These are phyloP conservation scores for Collichthys lucidus DNA, from an alignment of 2,113 vertebrate genomes.

Conservation along the genomic window DNA sequence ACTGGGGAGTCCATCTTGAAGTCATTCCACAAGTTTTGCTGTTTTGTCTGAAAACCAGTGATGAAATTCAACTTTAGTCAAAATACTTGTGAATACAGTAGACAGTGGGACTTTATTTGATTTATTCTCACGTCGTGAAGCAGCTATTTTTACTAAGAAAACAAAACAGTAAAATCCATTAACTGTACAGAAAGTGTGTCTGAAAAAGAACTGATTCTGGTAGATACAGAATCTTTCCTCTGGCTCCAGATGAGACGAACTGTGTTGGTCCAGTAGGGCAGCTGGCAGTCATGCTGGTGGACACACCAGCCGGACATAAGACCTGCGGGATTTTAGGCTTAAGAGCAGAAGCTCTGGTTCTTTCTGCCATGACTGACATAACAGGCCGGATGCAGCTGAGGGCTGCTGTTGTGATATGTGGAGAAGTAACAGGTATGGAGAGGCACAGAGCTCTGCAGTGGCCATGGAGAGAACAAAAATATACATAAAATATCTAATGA, in stretches of 20 bases:
- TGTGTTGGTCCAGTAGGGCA: constrained; percentile 8
- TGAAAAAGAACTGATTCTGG: not conserved
- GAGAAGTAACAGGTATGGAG: not conserved
- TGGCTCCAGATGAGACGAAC: not conserved
- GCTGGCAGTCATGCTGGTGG: constrained; percentile 3
- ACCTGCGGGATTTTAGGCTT: not conserved
- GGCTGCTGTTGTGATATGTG: not conserved
- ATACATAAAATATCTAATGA: too few relatives aligned
- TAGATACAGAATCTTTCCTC: constrained; percentile 16
- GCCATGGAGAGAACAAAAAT: too few relatives aligned
- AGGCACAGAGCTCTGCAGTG: not conserved
- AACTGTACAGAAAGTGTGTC: constrained; percentile 20
- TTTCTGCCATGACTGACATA: not conserved
- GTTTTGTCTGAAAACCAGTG: not conserved
- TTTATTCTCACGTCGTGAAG: not conserved
- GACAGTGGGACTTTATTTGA: not conserved
- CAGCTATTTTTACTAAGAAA: constrained; percentile 4
- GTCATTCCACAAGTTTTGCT: not conserved
- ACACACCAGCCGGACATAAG: not conserved
- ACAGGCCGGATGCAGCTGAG: constrained; percentile 22
- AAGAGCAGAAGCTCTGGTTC: not conserved
- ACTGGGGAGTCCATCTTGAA: not conserved
- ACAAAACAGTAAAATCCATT: constrained; percentile 19
- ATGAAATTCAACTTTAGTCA: not conserved
- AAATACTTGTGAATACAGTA: not conserved